Conservation (phyloP, 2,888 invertebrate genomes). For the Archaeoteleia sp. region DNA sequence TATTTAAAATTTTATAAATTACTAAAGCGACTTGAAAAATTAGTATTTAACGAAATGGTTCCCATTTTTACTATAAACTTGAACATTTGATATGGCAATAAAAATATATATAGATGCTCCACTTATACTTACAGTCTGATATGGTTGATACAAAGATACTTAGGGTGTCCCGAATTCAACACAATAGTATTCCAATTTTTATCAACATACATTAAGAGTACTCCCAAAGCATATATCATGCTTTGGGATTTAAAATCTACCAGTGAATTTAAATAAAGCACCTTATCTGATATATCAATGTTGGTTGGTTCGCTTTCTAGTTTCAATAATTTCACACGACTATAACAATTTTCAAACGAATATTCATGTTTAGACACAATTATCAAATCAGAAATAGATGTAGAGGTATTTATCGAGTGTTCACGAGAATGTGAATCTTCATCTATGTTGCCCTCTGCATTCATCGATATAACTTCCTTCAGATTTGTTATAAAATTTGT, state of each 20-base stretch:
- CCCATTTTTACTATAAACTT: too few species aligned
- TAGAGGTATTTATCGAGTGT: constrained; percentile 59
- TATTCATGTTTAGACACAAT: constrained; percentile 79
- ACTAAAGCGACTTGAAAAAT: too few species aligned
- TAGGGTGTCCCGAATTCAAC: constrained; percentile 75
- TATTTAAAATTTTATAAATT: not conserved
- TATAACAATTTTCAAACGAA: constrained; percentile 78
- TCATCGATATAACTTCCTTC: constrained; percentile 73
- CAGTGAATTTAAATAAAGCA: constrained; percentile 79
- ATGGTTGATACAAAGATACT: constrained; percentile 76
- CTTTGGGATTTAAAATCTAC: constrained; percentile 80
- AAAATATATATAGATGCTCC: too few species aligned
- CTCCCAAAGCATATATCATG: constrained; percentile 83
- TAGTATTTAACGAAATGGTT: too few species aligned
- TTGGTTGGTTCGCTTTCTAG: constrained; percentile 77
- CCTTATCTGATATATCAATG: constrained; percentile 77
- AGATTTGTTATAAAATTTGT: constrained; percentile 76
- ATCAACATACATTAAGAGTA: constrained; percentile 83
- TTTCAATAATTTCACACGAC: constrained; percentile 77
- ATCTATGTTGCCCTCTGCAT: constrained; percentile 54
- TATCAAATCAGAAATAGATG: constrained; percentile 76
- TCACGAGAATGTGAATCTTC: constrained; percentile 53
- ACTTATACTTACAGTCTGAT: constrained; percentile 79
- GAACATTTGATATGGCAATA: too few species aligned
- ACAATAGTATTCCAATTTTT: constrained; percentile 78